phyloP scores from a whole-genome alignment of 2,888 invertebrate genomes.

The Drosophila yooni region DNA sequence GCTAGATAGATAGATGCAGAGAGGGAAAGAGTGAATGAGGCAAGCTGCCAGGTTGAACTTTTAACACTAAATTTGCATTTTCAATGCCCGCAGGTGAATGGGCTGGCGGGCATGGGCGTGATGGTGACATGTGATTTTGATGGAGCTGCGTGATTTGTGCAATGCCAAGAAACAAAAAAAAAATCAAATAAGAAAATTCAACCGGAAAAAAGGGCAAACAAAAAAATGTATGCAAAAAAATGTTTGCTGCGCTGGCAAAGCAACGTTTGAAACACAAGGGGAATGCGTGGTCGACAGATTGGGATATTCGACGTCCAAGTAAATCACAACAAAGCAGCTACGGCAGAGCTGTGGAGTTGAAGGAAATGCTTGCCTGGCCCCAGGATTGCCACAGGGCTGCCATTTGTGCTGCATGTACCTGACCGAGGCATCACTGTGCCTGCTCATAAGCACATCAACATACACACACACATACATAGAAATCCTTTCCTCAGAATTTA shows the following conservation, averaged over 20 bases:
- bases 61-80: constrained; percentile 68
- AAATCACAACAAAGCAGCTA: constrained; percentile 20
- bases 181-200: not conserved
- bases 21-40: constrained; percentile 5
- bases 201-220: constrained; percentile 20
- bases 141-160: constrained; percentile 52
- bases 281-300: constrained; percentile 23
- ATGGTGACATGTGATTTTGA: constrained; percentile 47
- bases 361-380: constrained; percentile 13
- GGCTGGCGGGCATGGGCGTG: constrained; percentile 13
- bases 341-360: constrained; percentile 2
- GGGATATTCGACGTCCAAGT: constrained; percentile 37
- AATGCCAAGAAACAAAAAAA: constrained; percentile 14
- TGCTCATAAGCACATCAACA: constrained; percentile 1
- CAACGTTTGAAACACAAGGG: constrained; percentile 12
- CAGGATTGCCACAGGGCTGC: constrained; percentile 22
- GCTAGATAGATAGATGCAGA: not conserved
- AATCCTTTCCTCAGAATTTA: constrained; percentile 22
- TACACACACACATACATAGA: constrained; percentile 4
- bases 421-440: constrained; percentile 15
- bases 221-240: constrained; percentile 36
- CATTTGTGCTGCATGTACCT: constrained; percentile 32
- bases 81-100: constrained; percentile 43
- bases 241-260: constrained; percentile 35
- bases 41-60: constrained; percentile 37